phyloP scores from a whole-genome alignment of 1,140 invertebrate genomes.

The Nilaparvata lugens region DNA sequence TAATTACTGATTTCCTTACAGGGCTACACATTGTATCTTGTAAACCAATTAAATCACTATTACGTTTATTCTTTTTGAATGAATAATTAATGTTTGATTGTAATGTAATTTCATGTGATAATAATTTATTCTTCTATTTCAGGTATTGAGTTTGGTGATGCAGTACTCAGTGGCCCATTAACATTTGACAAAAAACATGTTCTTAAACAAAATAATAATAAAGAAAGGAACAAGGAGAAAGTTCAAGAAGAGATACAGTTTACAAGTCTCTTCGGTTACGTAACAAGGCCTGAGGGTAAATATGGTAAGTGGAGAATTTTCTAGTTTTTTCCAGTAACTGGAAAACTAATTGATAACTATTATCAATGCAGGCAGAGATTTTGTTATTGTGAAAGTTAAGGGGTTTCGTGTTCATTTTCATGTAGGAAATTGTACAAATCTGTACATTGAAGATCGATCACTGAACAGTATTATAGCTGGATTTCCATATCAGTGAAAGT shows the following conservation, averaged over 20 bases:
- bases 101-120: no score
- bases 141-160: slow-evolving; percentile 55
- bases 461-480: no score
- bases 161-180: slow-evolving; percentile 40
- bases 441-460: no score
- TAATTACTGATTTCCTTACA: neutral
- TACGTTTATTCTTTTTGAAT: neutral
- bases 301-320: slow-evolving; percentile 9
- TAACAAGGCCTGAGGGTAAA: neutral
- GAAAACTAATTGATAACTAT: neutral
- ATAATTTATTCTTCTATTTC: slow-evolving; percentile 1
- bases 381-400: neutral
- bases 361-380: neutral
- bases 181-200: neutral
- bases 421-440: no score
- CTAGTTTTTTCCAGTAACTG: neutral
- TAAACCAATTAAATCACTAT: neutral
- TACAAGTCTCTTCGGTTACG: slow-evolving; percentile 12
- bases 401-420: neutral
- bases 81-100: neutral
- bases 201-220: neutral
- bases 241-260: slow-evolving; percentile 1
- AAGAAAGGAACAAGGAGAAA: neutral
- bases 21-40: neutral
- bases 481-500: no score